phyloP scores from a whole-genome alignment of 1,140 invertebrate species.

The Teleogryllus occipitalis region DNA sequence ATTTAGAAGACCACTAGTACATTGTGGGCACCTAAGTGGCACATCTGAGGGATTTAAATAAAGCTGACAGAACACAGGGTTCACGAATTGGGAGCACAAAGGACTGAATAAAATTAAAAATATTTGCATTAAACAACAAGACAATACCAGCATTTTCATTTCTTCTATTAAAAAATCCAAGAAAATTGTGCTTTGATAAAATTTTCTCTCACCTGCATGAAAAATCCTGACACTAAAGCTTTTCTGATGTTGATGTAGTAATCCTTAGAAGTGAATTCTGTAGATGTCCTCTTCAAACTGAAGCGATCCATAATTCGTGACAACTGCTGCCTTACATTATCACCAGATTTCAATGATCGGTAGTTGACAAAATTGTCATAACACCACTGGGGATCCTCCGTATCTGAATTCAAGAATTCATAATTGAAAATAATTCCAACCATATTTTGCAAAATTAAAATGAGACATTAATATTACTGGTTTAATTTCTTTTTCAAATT shows the following conservation, averaged over 20 bases:
- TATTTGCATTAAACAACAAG: conserved; percentile 10
- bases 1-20: too few species aligned
- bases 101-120: neutral
- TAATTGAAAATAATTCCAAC: too few species aligned
- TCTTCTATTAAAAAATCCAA: too few species aligned
- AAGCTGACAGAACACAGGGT: too few species aligned
- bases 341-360: conserved; percentile 89
- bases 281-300: conserved; percentile 84
- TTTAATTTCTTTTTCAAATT: too few species aligned
- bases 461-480: too few species aligned
- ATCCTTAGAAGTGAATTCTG: conserved; percentile 97
- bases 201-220: conserved; percentile 82
- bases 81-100: too few species aligned
- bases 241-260: conserved; percentile 99
- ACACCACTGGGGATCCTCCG: conserved; percentile 95
- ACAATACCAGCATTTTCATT: too few species aligned
- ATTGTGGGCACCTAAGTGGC: too few species aligned
- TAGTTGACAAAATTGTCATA: conserved; percentile 99
- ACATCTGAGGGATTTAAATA: too few species aligned
- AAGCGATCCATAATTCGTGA: conserved; percentile 88
- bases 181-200: too few species aligned
- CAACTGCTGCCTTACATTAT: conserved; percentile 75
- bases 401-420: conserved; percentile 35
- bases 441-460: too few species aligned
- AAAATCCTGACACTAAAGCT: conserved; percentile 95